Base-by-base conservation (phyloP, 2,797 vertebrate genomes). In the Salmo trutta region DNA sequence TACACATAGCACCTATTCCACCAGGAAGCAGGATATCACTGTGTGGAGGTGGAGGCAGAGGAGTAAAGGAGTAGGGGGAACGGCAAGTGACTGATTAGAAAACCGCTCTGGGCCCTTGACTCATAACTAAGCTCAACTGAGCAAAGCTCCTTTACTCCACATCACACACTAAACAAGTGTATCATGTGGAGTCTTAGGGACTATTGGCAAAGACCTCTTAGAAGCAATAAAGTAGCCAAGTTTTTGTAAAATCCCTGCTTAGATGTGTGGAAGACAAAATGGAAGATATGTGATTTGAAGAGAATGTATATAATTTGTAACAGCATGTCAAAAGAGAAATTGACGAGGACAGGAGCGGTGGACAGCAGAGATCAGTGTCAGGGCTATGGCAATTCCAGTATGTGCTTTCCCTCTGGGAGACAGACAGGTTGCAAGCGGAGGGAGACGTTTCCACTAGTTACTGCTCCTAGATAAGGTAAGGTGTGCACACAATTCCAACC, bases 121-220 rank as follows among this genome's bases (percentile, higher is more conserved):
- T 92, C 90, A 91, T 19, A 59, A 2, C n/a, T 81, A 47, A 47
- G 41, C 41, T 47, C 41, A 47, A 41, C 3, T 19, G 81, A 88
- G 86, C 81, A 79, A 51, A 81, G 75, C 73, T 75, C 86, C 85
- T 87, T 81, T 76, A 79, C 85, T 87, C 82, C 77, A 79, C 82
- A 75, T 85, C 80, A 87, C 88, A 91, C 87, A 89, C 85, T 77
- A 82, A 91, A 88, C 88, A 89, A 90, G 83, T 90, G 87, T 47
- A 47, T 47, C 2, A 47, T 47, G 41, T 78, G 85, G 75, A 79
- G 78, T 84, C 84, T 62, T 77, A 71, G 80, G 86, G 78, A 27
- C 54, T 78, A 79, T 73, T 81, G 79, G 85, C 85, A 82, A 79
- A 72, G 71, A 71, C 77, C 74, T 78, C 74, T 36, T 12, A 47